Evolutionary conservation across 2,797 vertebrate species (phyloP).

Genomic region (Myotis myotis): DNA sequence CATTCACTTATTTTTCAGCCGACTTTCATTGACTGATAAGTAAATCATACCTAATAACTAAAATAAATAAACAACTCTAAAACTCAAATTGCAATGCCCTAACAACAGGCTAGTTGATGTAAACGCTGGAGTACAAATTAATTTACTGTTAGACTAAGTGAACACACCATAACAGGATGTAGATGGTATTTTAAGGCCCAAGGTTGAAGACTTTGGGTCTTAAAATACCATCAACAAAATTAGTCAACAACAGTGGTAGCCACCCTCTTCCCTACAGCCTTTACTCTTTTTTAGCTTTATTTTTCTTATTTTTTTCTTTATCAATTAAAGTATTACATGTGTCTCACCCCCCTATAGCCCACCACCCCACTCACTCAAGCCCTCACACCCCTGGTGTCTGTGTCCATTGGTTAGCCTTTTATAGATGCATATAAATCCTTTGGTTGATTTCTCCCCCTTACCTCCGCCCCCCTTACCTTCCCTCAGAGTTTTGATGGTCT

Average conservation of each 20-base stretch:
- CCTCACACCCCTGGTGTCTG: too few relatives aligned
- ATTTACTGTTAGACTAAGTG: neutral
- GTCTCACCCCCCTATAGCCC: too few relatives aligned
- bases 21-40: neutral
- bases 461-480: too few relatives aligned
- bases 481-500: too few relatives aligned
- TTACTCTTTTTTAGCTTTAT: too few relatives aligned
- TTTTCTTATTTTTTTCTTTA: too few relatives aligned
- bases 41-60: neutral
- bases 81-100: neutral
- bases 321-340: too few relatives aligned
- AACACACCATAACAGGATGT: neutral
- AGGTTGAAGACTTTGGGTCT: neutral
- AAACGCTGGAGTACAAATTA: neutral
- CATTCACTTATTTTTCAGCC: neutral
- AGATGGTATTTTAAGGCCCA: slow-evolving; percentile 8
- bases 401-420: too few relatives aligned
- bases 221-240: neutral
- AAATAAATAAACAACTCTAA: neutral
- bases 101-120: neutral
- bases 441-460: too few relatives aligned
- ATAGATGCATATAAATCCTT: too few relatives aligned
- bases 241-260: neutral
- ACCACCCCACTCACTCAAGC: too few relatives aligned
- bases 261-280: neutral